These are phyloP conservation scores for Drosophila mayri DNA, from an alignment of 1,140 invertebrate genomes.

Conservation along the genomic window DNA sequence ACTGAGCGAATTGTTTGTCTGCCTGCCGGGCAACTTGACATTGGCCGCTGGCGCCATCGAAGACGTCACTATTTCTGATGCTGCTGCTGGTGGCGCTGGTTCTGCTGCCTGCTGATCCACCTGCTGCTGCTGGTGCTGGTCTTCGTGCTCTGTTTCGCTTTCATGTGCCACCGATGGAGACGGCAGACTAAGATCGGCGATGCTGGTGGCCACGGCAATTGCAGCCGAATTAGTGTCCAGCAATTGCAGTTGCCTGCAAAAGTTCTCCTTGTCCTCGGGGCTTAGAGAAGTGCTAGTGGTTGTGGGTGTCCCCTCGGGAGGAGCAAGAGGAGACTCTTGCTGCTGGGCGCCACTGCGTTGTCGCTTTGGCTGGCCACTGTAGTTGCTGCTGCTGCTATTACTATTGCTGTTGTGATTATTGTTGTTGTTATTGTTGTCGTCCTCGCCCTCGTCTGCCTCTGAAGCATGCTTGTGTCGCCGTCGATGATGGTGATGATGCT, in stretches of 20 bases:
- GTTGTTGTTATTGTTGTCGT: conserved; percentile 50
- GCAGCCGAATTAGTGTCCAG: conserved; percentile 71
- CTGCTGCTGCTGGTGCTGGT: conserved; percentile 21
- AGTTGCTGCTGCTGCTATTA: conserved; percentile 39
- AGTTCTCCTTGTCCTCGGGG: conserved; percentile 84
- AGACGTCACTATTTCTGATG: conserved; percentile 18
- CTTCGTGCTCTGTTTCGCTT: conserved; percentile 42
- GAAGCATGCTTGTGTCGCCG: conserved; percentile 79
- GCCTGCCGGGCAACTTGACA: conserved; percentile 88
- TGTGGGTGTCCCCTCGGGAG: conserved; percentile 3
- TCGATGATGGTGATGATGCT: conserved; percentile 71
- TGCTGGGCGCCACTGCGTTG: conserved; percentile 37
- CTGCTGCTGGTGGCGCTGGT: conserved; percentile 27
- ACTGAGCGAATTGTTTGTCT: conserved; percentile 94
- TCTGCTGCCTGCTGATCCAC: conserved; percentile 22
- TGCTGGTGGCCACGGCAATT: conserved; percentile 76
- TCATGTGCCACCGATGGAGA: conserved; percentile 66
- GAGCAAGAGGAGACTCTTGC: conserved; percentile 8
- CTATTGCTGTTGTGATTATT: conserved; percentile 43
- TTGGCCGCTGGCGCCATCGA: conserved; percentile 83
- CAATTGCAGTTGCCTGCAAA: conserved; percentile 73
- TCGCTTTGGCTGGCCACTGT: conserved; percentile 18
- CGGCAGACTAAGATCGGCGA: conserved; percentile 68
- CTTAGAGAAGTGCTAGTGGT: conserved; percentile 56
- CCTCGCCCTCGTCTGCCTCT: conserved; percentile 56